These are phyloP conservation scores for Platorchestia sp. DNA, from an alignment of 1,140 invertebrate genomes.

Conservation along the genomic window DNA sequence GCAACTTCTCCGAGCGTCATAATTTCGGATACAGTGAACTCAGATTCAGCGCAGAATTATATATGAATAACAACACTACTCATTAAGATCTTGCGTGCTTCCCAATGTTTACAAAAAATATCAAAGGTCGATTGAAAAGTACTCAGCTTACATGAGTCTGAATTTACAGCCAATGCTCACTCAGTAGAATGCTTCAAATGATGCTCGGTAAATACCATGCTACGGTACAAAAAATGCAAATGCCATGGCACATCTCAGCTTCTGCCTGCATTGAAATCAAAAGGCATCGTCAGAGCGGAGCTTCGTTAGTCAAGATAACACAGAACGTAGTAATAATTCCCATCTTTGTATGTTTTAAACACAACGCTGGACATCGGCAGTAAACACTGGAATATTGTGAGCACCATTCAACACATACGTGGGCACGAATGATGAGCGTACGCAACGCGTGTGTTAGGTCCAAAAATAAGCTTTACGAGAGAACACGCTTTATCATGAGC, in stretches of 20 bases:
- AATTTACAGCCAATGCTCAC: conserved; percentile 7
- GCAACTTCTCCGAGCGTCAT: background rate
- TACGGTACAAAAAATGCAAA: background rate
- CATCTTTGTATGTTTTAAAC: background rate
- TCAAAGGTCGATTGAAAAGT: background rate
- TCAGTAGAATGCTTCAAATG: background rate
- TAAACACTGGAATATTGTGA: background rate
- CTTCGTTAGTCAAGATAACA: background rate
- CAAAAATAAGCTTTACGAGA: too few species aligned
- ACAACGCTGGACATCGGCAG: background rate
- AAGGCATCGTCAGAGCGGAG: background rate
- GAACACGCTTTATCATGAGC: background rate
- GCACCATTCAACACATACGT: background rate
- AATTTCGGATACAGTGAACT: background rate
- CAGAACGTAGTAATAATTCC: background rate
- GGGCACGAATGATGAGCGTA: background rate
- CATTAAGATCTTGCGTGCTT: background rate
- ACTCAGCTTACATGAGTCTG: background rate
- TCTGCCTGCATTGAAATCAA: background rate
- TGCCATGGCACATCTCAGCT: background rate
- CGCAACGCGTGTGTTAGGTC: background rate
- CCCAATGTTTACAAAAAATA: background rate
- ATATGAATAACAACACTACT: background rate
- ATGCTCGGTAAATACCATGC: background rate
- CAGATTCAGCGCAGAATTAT: background rate